Evolutionary conservation across 1,140 invertebrate genomes (phyloP), one percentile per base, ranked within the genome.

Genomic region (Atta cephalotes): DNA sequence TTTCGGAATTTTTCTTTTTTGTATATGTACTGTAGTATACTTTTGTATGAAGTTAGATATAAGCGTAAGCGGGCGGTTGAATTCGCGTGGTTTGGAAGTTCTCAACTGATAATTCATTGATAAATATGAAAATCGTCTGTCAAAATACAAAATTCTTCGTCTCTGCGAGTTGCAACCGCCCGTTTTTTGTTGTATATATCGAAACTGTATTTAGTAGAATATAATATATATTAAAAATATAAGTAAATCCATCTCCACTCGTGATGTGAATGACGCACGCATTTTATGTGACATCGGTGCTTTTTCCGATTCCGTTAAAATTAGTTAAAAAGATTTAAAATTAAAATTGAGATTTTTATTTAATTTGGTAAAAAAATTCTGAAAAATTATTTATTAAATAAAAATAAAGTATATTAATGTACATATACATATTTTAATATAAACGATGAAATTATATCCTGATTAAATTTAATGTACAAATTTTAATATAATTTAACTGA

Each of bases 11-110:
- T 49, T 79, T 51, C 3, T 63, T 91, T 91, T 93, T 94, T 95
- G 94, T 95, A 94, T 91, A 95, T 95, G 93, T 94, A 93, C 80
- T 95, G 94, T 95, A 94, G 94, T 88, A 93, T 95, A 95, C 89
- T 91, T 95, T 94, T 93, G 74, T 85, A 85, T 49, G 74, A 79
- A 85, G 39, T 58, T 79, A 53, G 14, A 21, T 80, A 21, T 80
- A 71, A 63, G 18, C 35, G 45, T 31, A 12, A 35, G 25, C 74
- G 81, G 39, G 56, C 56, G 56, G 71, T 21, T 76, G 71, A 12
- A 1, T 18, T 7, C 31, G 31, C 79, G 56, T 35, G 70, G 70
- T 60, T 84, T 21, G 35, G 49, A 76, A 3, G 3, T 4, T n/a
- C 16, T 25, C 31, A 45, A 3, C 35, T 35, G 28, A 28, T 25